These are phyloP conservation scores for Tenthredo amoena DNA, from an alignment of 2,888 invertebrate genomes.

Conservation along the genomic window DNA sequence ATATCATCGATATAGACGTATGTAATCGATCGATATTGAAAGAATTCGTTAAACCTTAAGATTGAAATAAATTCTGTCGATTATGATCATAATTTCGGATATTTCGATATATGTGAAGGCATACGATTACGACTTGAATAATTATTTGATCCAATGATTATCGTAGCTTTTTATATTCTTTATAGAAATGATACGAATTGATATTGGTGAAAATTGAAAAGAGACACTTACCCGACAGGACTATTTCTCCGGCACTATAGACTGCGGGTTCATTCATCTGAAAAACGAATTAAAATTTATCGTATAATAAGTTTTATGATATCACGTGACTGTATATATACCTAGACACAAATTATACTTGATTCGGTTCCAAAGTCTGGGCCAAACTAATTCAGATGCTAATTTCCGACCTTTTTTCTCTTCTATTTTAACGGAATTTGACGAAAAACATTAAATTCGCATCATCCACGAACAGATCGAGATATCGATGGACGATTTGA, in stretches of 20 bases:
- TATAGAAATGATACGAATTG: no score
- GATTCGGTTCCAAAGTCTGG: background rate
- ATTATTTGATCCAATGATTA: no score
- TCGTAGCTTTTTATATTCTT: no score
- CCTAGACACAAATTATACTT: background rate
- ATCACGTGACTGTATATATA: background rate
- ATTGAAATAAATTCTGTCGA: no score
- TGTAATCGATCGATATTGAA: no score
- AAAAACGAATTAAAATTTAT: background rate
- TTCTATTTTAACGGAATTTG: background rate
- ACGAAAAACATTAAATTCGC: background rate
- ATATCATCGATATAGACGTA: background rate
- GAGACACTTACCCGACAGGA: background rate
- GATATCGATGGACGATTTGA: background rate
- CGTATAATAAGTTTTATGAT: constrained; percentile 1
- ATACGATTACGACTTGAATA: no score
- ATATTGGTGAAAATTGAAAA: background rate
- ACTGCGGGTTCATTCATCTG: background rate
- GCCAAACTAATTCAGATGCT: constrained; percentile 6
- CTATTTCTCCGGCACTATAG: background rate
- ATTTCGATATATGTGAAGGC: no score
- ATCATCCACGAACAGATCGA: background rate
- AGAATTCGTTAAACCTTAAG: no score
- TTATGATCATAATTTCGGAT: no score
- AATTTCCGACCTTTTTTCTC: background rate